Conservation (phyloP, 2,797 vertebrate genomes). For the Pelobates cultripes region DNA sequence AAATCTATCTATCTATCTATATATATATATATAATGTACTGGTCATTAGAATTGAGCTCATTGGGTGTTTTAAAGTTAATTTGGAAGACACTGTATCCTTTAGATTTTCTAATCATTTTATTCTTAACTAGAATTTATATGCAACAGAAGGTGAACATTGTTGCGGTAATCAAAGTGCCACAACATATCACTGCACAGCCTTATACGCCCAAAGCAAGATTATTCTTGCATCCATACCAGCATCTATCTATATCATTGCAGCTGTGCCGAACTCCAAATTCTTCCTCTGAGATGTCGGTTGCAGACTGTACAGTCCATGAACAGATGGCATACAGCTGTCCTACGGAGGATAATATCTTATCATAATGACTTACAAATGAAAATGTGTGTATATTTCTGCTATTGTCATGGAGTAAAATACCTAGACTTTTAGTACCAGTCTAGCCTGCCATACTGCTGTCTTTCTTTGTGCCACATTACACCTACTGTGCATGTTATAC, state of each 20-base stretch:
- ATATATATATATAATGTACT: not conserved
- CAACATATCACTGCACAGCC: slow-evolving; percentile 57
- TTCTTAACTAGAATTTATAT: not conserved
- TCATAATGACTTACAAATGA: slow-evolving; percentile 53
- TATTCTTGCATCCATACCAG: slow-evolving; percentile 60
- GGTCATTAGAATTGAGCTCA: too few species aligned
- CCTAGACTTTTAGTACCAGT: not conserved
- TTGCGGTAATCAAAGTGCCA: slow-evolving; percentile 53
- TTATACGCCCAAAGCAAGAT: slow-evolving; percentile 49
- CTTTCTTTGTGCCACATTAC: not conserved
- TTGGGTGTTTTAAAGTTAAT: not conserved
- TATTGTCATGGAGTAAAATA: slow-evolving; percentile 7
- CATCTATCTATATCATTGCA: slow-evolving; percentile 57
- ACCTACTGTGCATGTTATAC: not conserved
- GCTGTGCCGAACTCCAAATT: slow-evolving; percentile 60
- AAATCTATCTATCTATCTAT: not conserved
- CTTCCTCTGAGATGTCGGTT: slow-evolving; percentile 59
- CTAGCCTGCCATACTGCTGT: not conserved
- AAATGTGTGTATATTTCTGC: slow-evolving; percentile 33
- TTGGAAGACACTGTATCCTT: too few species aligned
- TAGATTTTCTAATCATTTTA: not conserved
- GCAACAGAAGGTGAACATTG: slow-evolving; percentile 26
- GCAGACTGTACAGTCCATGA: slow-evolving; percentile 60
- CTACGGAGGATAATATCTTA: slow-evolving; percentile 41
- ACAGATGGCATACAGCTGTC: slow-evolving; percentile 62